These are phyloP conservation scores for Drosophila falleni DNA, from an alignment of 2,888 invertebrate genomes.

Conservation along the genomic window DNA sequence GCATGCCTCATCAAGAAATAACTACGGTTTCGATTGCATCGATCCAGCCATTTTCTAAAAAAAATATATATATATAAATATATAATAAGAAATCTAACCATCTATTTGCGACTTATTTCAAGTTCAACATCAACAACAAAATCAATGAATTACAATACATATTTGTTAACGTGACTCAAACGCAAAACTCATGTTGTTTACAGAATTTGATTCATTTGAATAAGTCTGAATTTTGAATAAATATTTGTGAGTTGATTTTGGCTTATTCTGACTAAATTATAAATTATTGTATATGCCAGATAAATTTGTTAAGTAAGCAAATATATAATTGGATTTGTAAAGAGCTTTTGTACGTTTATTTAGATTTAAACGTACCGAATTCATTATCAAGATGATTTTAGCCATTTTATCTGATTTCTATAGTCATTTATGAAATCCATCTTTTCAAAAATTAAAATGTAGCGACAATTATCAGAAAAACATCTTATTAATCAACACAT, in stretches of 20 bases:
- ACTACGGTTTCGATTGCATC: background rate
- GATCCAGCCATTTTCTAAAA: background rate
- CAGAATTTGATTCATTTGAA: background rate
- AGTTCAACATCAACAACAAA: constrained; percentile 1
- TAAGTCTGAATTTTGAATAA: background rate
- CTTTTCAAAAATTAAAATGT: too few species aligned
- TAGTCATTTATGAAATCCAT: too few species aligned
- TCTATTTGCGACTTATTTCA: background rate
- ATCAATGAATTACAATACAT: constrained; percentile 1
- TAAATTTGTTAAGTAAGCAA: background rate
- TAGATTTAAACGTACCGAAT: too few species aligned
- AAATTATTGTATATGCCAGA: too few species aligned
- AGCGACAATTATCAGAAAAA: too few species aligned
- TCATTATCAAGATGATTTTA: background rate
- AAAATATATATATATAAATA: constrained; percentile 6
- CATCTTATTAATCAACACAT: too few species aligned
- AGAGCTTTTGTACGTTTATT: background rate
- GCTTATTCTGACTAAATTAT: background rate
- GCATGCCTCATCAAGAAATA: constrained; percentile 65
- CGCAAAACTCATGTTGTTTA: constrained; percentile 5
- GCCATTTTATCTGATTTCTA: background rate
- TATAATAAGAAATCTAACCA: background rate
- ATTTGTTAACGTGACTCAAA: constrained; percentile 6
- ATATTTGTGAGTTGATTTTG: constrained; percentile 10
- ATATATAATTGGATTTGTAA: background rate